These are phyloP conservation scores for Uloborus plumipes DNA, from an alignment of 2,888 invertebrate genomes.

Conservation along the genomic window DNA sequence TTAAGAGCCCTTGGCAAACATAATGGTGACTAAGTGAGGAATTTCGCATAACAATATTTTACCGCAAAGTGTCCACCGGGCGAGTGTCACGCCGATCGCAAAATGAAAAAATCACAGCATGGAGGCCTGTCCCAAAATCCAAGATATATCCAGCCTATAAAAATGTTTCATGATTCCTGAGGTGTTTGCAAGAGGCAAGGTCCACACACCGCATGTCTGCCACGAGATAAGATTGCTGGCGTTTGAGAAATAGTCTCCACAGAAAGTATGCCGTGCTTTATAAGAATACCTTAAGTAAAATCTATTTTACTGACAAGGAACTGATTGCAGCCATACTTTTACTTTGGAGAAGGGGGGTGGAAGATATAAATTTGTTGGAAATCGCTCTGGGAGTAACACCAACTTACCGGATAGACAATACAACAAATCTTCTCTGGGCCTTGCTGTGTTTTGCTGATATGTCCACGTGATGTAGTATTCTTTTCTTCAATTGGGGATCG, in stretches of 20 bases:
- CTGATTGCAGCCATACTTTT: slow-evolving; percentile 55
- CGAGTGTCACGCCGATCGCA: slow-evolving; percentile 18
- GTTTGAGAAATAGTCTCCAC: slow-evolving; percentile 34
- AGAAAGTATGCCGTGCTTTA: slow-evolving; percentile 45
- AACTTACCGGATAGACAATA: slow-evolving; percentile 38
- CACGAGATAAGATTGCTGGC: slow-evolving; percentile 43
- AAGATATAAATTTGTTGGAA: slow-evolving; percentile 54
- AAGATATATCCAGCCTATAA: slow-evolving; percentile 55
- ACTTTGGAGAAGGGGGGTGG: slow-evolving; percentile 28
- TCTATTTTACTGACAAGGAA: slow-evolving; percentile 62
- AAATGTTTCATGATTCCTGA: slow-evolving; percentile 56
- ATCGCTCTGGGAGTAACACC: slow-evolving; percentile 49
- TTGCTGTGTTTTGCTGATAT: slow-evolving; percentile 33
- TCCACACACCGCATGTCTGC: slow-evolving; percentile 38
- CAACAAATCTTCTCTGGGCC: slow-evolving; percentile 53
- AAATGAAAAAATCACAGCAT: slow-evolving; percentile 46
- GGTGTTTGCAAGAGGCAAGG: slow-evolving; percentile 49
- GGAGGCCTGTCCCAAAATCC: slow-evolving; percentile 51
- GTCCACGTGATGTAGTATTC: slow-evolving; percentile 36
- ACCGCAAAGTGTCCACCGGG: slow-evolving; percentile 34
- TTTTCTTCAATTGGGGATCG: slow-evolving; percentile 34
- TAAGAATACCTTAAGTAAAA: slow-evolving; percentile 57
- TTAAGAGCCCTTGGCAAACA: slow-evolving; percentile 30
- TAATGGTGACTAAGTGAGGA: slow-evolving; percentile 55
- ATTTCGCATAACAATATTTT: slow-evolving; percentile 58